Evolutionary conservation across 23 tunicate species (phyloP), one percentile per base, ranked within the genome.

Genomic region (Ciona savignyi): DNA sequence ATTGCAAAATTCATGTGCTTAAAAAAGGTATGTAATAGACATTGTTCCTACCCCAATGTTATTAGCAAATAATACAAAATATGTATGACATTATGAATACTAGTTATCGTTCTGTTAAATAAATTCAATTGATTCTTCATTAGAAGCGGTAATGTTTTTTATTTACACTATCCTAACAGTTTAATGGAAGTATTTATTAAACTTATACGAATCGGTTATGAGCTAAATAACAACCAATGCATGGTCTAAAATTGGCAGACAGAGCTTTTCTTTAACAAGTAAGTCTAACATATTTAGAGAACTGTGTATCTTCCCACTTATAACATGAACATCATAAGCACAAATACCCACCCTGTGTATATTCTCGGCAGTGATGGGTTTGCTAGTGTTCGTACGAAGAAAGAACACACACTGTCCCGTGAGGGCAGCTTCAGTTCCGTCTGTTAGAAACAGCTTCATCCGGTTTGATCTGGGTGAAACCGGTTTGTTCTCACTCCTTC

Each of bases 391-490:
- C 27, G 69, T 85, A 19, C 97, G 64, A 22, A 91, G 81, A 68
- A 94, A 94, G 66, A 94, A 94, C 2, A 94, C 83, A 74, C 94
- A 86, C 63, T 83, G 88, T 34, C 99, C 99, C 60, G 90, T 82
- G 0, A 86, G 56, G 0, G 95, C 79, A 15, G 75, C 86, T 20
- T 94, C 99, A 1, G 81, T 88, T 9, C 99, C 94, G 60, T 94
- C 99, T 20, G 99, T 94, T 48, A 94, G 62, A 51, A 94, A 94
- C 34, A 91, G 64, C 71, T 91, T 91, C 76, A 76, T 83, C 48
- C 75, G 30, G 32, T 33, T 63, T 24, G 91, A 32, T 19, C 66
- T 34, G 1, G 84, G 84, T 0, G 84, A 32, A 2, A 85, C 65
- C 9, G 91, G 79, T 73, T 78, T 78, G 70, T 66, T 78, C 4